Conservation (phyloP, 1,140 invertebrate genomes). For the Paraescarpia echinospica region DNA sequence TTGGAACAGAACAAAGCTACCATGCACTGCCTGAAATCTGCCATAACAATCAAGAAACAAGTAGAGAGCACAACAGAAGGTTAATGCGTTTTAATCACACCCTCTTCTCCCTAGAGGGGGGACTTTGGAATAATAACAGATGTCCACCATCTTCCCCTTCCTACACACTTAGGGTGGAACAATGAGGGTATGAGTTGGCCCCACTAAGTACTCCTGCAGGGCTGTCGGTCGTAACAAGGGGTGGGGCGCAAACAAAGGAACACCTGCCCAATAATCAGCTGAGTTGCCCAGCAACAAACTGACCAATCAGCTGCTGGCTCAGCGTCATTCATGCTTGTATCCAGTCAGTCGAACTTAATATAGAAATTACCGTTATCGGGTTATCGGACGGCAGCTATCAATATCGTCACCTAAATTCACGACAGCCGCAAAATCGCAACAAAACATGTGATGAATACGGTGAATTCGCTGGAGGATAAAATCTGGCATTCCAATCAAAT, state of each 20-base stretch:
- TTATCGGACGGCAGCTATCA: not conserved
- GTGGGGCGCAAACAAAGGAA: not conserved
- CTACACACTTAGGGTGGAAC: not conserved
- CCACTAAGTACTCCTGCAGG: not conserved
- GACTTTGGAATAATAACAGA: not conserved
- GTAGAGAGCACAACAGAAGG: not conserved
- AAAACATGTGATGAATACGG: not conserved
- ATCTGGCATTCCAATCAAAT: constrained; percentile 5
- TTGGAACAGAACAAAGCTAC: too few species aligned
- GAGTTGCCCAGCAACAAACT: not conserved
- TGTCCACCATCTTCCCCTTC: not conserved
- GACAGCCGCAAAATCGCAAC: not conserved
- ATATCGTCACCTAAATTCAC: not conserved
- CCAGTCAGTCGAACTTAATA: not conserved
- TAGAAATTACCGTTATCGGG: not conserved
- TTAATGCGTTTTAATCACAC: not conserved
- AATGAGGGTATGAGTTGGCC: not conserved
- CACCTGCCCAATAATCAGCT: not conserved
- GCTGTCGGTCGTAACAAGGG: not conserved
- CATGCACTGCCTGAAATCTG: too few species aligned
- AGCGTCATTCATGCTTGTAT: not conserved
- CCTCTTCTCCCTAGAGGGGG: not conserved
- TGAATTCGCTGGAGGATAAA: not conserved
- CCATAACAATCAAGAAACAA: too few species aligned
- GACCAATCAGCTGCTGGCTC: not conserved